These are phyloP conservation scores for Diloba caeruleocephala DNA, from an alignment of 2,888 invertebrate species.

Conservation along the genomic window DNA sequence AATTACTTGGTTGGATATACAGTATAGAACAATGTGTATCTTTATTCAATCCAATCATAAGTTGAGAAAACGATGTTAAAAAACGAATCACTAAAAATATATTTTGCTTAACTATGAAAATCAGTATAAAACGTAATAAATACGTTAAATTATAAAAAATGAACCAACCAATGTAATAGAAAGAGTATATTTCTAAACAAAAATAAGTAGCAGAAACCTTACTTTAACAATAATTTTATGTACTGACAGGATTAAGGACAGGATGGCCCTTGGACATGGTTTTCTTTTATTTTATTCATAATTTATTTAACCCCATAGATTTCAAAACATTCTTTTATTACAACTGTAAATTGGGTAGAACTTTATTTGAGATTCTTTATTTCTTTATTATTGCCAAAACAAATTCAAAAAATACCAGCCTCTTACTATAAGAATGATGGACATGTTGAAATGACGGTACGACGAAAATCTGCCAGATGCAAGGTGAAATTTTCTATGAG, in stretches of 20 bases:
- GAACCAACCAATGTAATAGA: slow-evolving; percentile 13
- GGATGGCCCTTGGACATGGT: slow-evolving; percentile 66
- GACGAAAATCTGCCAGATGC: slow-evolving; percentile 38
- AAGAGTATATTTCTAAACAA: slow-evolving; percentile 23
- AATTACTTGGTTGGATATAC: too few relatives aligned
- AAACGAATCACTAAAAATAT: neutral
- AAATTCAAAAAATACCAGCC: slow-evolving; percentile 84
- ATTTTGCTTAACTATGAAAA: neutral
- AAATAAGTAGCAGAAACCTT: slow-evolving; percentile 16
- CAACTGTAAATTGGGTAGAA: slow-evolving; percentile 65
- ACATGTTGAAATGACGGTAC: slow-evolving; percentile 56
- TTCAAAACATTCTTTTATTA: slow-evolving; percentile 61
- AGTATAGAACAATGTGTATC: neutral
- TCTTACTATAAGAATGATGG: slow-evolving; percentile 85
- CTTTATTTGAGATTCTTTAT: slow-evolving; percentile 71
- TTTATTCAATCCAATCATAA: slow-evolving; percentile 8
- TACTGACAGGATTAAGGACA: slow-evolving; percentile 65
- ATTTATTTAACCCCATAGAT: slow-evolving; percentile 55
- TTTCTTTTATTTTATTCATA: slow-evolving; percentile 52
- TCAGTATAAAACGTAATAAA: neutral
- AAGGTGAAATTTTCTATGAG: slow-evolving; percentile 12
- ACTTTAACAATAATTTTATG: slow-evolving; percentile 32
- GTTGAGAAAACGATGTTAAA: slow-evolving; percentile 2
- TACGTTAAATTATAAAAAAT: slow-evolving; percentile 5
- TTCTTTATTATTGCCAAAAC: slow-evolving; percentile 81